phyloP scores from a whole-genome alignment of 2,797 vertebrate genomes.

The Microctenopoma stevenorrisi region DNA sequence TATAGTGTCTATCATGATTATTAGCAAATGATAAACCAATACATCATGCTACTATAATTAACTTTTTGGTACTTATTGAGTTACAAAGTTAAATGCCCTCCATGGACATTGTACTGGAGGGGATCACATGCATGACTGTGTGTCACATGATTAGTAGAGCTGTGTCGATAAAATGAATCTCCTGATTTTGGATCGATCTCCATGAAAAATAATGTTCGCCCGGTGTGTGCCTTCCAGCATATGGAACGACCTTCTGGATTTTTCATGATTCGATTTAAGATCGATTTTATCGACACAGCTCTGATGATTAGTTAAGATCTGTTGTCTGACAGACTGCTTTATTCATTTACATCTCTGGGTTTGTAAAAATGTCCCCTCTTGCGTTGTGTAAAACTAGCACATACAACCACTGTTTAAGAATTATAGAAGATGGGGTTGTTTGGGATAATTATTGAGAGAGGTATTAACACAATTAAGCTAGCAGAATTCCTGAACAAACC shows the following conservation, averaged over 20 bases:
- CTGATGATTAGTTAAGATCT: conserved; percentile 29
- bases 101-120: conserved; percentile 31
- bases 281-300: too few relatives aligned
- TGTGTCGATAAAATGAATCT: too few relatives aligned
- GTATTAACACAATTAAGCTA: conserved; percentile 64
- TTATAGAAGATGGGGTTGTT: background rate
- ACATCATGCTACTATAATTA: too few relatives aligned
- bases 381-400: background rate
- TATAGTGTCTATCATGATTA: too few relatives aligned
- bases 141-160: conserved; percentile 25
- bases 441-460: conserved; percentile 16
- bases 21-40: too few relatives aligned
- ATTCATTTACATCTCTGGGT: conserved; percentile 9
- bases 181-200: too few relatives aligned
- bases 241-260: too few relatives aligned
- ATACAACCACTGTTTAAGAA: background rate
- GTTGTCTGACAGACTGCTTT: background rate
- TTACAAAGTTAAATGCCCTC: conserved; percentile 1
- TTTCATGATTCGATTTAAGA: too few relatives aligned
- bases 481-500: conserved; percentile 57
- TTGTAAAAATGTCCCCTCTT: background rate
- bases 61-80: too few relatives aligned
- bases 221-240: too few relatives aligned
- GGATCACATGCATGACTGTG: conserved; percentile 46
- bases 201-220: too few relatives aligned